Base-by-base conservation (phyloP, 2,888 invertebrate genomes). In the Saturnia japonica region DNA sequence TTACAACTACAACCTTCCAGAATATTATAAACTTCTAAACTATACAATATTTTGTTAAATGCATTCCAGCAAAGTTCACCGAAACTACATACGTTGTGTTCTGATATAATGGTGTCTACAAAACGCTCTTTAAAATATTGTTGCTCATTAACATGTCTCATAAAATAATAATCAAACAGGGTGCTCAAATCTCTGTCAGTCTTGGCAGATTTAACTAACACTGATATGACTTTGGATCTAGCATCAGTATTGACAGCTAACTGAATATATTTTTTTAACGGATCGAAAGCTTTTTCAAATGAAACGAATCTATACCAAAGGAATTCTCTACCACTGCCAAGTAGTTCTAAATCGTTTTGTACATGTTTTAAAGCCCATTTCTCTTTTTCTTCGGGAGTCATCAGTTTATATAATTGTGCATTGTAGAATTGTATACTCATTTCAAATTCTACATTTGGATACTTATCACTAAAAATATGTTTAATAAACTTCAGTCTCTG, bases 111-210 rank as follows among this genome's bases (percentile, higher is more conserved):
- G 54, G 74, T 72, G 6, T 81, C 74, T 28, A 91, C 43, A 75
- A 90, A 89, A 8, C 64, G 54, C 40, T 81, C 76, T 78, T 85
- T 90, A 2, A 68, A 57, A 22, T 71, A 68, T 51, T 54, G 73
- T 42, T 45, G 73, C 78, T 89, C 91, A 75, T 90, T 90, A 0
- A 82, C 75, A 78, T 89, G 88, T 71, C 86, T 84, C 0, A 85
- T 80, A 71, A 83, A 82, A 74, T 83, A 91, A 77, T 90, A 85
- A n/a, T 77, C 77, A 7, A 90, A 77, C 9, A 90, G 72, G 28
- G 71, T 79, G 71, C 78, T 78, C 25, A 89, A 70, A 4, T 90
- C 83, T 3, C 74, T 68, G 68, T 86, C 79, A 67, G 74, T 85
- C 76, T 80, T 83, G 16, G 83, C 83, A 3, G 84, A 77, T 45